Evolutionary conservation across 2,888 invertebrate species (phyloP).

Genomic region (Acanthosepion lycidas): DNA sequence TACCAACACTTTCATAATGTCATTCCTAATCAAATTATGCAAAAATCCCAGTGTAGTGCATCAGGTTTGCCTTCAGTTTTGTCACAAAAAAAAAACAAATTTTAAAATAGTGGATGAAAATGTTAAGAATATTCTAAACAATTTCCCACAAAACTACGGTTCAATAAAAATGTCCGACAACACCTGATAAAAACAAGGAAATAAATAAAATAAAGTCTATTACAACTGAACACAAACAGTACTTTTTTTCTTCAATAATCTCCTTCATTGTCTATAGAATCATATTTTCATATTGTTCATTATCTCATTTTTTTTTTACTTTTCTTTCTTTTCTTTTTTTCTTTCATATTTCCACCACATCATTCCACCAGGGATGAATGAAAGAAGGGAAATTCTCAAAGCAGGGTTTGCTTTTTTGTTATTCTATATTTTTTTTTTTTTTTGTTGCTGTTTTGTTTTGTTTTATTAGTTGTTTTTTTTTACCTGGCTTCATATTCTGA

Average conservation of each 20-base stretch:
- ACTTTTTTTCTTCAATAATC: neutral
- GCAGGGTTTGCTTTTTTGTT: neutral
- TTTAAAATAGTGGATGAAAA: neutral
- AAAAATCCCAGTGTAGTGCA: neutral
- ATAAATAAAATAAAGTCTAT: conserved; percentile 9
- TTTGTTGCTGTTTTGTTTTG: neutral
- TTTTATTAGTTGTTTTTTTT: neutral
- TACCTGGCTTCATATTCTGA: neutral
- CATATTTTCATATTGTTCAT: neutral
- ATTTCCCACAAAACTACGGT: neutral
- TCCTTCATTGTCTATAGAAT: neutral
- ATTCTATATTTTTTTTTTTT: neutral
- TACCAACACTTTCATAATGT: neutral
- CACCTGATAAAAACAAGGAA: neutral
- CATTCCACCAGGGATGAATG: neutral
- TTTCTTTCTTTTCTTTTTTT: neutral
- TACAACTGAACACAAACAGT: neutral
- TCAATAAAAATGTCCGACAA: neutral
- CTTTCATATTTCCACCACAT: neutral
- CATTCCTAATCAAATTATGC: neutral
- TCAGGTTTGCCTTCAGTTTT: neutral
- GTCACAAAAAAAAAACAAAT: neutral
- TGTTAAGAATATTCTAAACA: neutral
- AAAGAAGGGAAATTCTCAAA: no score
- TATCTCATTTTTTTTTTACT: neutral